phyloP scores from a whole-genome alignment of 2,888 invertebrate genomes.

The Cerastis leucographa region DNA sequence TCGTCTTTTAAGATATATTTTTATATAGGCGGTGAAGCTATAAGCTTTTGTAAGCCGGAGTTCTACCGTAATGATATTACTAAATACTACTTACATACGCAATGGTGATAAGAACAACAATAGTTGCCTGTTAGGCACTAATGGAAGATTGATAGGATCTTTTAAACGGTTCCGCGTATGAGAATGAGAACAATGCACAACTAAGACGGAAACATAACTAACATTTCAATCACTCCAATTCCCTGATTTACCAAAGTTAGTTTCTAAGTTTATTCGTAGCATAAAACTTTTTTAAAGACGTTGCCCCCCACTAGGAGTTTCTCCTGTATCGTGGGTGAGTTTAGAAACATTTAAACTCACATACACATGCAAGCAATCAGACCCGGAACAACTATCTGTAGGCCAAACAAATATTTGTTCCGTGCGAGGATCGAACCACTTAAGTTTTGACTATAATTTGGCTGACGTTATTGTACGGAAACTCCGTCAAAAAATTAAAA shows the following conservation, averaged over 20 bases:
- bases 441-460: neutral
- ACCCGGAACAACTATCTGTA: no score
- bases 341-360: no score
- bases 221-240: neutral
- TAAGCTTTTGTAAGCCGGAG: neutral
- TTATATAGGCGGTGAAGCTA: neutral
- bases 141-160: slow-evolving; percentile 7
- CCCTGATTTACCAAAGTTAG: neutral
- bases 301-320: no score
- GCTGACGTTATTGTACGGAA: neutral
- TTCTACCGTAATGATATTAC: neutral
- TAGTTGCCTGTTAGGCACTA: neutral
- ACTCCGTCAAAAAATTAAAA: neutral
- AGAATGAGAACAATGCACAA: neutral
- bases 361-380: no score
- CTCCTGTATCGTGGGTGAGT: no score
- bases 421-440: no score
- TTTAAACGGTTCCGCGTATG: neutral
- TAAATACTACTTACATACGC: neutral
- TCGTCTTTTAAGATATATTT: no score
- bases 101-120: neutral
- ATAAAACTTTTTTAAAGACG: no score
- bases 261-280: no score
- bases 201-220: neutral
- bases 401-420: no score